A percentile compares a stretch with the other conserved stretches of the same genome.
Evolutionary conservation across 1,140 invertebrate species (phyloP).

Genomic region (Drosophila varians): DNA sequence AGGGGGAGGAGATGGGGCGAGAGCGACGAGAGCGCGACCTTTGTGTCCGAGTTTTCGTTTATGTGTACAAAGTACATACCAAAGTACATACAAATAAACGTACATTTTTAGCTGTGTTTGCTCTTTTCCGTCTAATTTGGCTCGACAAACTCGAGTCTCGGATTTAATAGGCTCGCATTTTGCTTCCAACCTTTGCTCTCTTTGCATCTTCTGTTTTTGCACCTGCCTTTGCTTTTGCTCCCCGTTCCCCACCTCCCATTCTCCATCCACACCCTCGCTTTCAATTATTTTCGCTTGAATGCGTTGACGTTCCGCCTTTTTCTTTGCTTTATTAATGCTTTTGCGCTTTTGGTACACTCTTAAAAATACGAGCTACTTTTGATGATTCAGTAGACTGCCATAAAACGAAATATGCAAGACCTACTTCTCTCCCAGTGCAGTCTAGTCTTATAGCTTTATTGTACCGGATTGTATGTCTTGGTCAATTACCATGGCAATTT

Average conservation of each 20-base stretch:
- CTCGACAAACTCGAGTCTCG: conserved; percentile 27
- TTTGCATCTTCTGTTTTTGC: conserved; percentile 24
- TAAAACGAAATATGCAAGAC: too few species aligned
- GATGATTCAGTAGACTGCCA: background rate
- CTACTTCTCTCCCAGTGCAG: background rate
- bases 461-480: conserved; percentile 31
- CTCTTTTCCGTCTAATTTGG: conserved; percentile 36
- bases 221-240: conserved; percentile 1
- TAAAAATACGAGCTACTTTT: background rate
- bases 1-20: conserved; percentile 16
- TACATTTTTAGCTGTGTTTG: conserved; percentile 2
- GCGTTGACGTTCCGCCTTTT: conserved; percentile 36
- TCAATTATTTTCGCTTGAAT: conserved; percentile 63
- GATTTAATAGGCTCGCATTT: conserved; percentile 32
- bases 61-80: background rate
- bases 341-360: conserved; percentile 15
- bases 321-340: conserved; percentile 1
- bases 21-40: conserved; percentile 31
- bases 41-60: conserved; percentile 12
- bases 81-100: background rate
- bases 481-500: conserved; percentile 67
- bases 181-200: conserved; percentile 35
- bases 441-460: background rate
- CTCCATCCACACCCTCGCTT: conserved; percentile 31
- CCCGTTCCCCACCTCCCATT: background rate